These are phyloP conservation scores for Apostichopus leukothele DNA, from an alignment of 53 echinoderm and acorn worm species.

Conservation along the genomic window DNA sequence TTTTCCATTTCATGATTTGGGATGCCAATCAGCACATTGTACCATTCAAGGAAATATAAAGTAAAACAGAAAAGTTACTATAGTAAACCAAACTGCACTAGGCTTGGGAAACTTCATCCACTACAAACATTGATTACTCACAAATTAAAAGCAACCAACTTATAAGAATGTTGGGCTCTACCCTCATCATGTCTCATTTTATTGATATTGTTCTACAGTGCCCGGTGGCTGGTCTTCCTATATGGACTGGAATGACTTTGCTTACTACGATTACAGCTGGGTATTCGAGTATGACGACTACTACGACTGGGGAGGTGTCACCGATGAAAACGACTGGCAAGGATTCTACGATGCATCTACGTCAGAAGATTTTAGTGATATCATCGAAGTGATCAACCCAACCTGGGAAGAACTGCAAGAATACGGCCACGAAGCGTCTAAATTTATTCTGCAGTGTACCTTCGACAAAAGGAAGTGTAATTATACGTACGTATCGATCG, in stretches of 20 bases:
- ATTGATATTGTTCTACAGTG: too few relatives aligned
- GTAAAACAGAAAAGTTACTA: too few relatives aligned
- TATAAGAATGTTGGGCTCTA: too few relatives aligned
- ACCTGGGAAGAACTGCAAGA: slow-evolving; percentile 64
- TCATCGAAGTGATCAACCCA: slow-evolving; percentile 75
- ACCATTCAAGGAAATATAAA: too few relatives aligned
- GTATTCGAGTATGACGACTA: slow-evolving; percentile 74
- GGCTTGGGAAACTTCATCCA: too few relatives aligned
- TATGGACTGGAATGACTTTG: slow-evolving; percentile 49
- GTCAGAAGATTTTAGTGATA: slow-evolving; percentile 86
- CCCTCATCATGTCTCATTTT: too few relatives aligned
- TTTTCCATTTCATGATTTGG: too few relatives aligned
- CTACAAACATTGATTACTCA: too few relatives aligned
- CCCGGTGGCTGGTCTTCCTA: too few relatives aligned
- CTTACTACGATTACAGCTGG: slow-evolving; percentile 33
- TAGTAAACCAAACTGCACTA: too few relatives aligned
- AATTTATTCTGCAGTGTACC: slow-evolving; percentile 93
- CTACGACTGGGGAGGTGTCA: slow-evolving; percentile 67
- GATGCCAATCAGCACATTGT: too few relatives aligned
- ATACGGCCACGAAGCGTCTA: slow-evolving; percentile 72
- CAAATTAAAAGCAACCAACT: too few relatives aligned
- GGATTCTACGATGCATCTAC: slow-evolving; percentile 80
- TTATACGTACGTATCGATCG: slow-evolving; percentile 72
- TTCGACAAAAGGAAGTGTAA: slow-evolving; percentile 86
- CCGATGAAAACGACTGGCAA: slow-evolving; percentile 79